A percentile compares a stretch with the other conserved stretches of the same genome.
phyloP scores from a whole-genome alignment of 2,113 vertebrate genomes.

The Myotis yumanensis region DNA sequence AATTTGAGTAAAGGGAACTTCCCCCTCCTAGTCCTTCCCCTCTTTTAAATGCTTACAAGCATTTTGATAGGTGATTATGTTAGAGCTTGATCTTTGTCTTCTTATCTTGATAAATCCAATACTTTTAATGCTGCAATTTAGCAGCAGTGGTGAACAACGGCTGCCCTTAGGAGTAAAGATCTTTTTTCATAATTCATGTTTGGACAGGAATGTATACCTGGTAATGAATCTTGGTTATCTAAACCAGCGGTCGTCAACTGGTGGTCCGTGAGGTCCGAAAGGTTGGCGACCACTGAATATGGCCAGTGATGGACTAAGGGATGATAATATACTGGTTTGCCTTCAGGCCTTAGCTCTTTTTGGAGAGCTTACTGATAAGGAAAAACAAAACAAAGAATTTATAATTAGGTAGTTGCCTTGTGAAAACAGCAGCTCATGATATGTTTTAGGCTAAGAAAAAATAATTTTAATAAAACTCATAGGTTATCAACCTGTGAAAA shows the following conservation, averaged over 20 bases:
- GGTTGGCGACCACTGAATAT: no score
- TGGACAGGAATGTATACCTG: conserved; percentile 30
- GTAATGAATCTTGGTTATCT: conserved; percentile 49
- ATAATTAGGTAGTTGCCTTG: conserved; percentile 23
- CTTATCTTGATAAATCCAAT: conserved; percentile 44
- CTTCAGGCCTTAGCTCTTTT: conserved; percentile 16
- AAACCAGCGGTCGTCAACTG: neutral
- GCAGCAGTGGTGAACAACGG: conserved; percentile 25
- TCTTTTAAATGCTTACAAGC: conserved; percentile 2
- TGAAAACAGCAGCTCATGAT: conserved; percentile 3
- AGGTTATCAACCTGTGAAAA: neutral
- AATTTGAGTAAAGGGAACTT: conserved; percentile 5
- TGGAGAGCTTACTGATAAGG: conserved; percentile 19
- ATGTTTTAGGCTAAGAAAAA: conserved; percentile 20
- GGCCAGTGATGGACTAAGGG: neutral
- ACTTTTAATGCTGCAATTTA: conserved; percentile 21
- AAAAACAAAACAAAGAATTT: conserved; percentile 41
- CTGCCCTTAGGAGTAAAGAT: conserved; percentile 22
- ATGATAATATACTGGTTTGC: neutral
- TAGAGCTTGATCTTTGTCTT: conserved; percentile 37
- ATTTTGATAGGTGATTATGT: conserved; percentile 25
- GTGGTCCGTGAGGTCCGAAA: no score
- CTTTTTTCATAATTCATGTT: conserved; percentile 54
- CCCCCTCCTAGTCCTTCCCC: neutral
- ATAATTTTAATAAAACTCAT: neutral